A percentile compares a stretch with the other conserved stretches of the same genome.
These are phyloP conservation scores for Cyanoliseus patagonus DNA, from an alignment of 2,113 vertebrate species.

Conservation along the genomic window DNA sequence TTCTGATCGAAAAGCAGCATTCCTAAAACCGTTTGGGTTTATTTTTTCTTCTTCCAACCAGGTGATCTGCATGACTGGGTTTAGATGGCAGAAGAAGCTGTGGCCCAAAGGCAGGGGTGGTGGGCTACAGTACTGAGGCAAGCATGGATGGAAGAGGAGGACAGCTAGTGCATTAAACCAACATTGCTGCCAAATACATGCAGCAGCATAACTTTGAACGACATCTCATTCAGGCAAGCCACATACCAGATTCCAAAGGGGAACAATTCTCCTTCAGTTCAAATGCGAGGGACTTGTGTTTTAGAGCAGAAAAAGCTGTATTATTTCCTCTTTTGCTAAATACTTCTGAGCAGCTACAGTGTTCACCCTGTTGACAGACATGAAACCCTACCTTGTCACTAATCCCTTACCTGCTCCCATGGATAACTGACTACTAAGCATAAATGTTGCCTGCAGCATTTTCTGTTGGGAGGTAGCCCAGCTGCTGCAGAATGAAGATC, in stretches of 20 bases:
- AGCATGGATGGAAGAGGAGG: neutral
- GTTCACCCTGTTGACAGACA: neutral
- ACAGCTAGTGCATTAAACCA: neutral
- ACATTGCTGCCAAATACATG: neutral
- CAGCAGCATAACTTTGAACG: neutral
- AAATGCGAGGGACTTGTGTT: neutral
- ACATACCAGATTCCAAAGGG: neutral
- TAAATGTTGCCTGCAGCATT: neutral
- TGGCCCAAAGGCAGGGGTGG: neutral
- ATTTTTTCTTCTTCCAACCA: neutral
- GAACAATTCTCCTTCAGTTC: neutral
- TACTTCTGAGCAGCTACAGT: neutral
- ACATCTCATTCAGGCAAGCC: neutral
- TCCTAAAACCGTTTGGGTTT: neutral
- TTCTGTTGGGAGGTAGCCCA: slow-evolving; percentile 32
- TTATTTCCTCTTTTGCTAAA: neutral
- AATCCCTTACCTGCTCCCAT: slow-evolving; percentile 41
- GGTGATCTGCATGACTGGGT: neutral
- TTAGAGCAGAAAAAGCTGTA: neutral
- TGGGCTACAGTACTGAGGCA: neutral
- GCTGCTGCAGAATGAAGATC: slow-evolving; percentile 6
- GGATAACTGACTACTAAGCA: neutral
- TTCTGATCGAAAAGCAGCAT: neutral
- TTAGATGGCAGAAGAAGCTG: neutral
- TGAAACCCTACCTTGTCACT: slow-evolving; percentile 19